phyloP scores from a whole-genome alignment of 1,140 invertebrate genomes.

The Drosophila oshimai region DNA sequence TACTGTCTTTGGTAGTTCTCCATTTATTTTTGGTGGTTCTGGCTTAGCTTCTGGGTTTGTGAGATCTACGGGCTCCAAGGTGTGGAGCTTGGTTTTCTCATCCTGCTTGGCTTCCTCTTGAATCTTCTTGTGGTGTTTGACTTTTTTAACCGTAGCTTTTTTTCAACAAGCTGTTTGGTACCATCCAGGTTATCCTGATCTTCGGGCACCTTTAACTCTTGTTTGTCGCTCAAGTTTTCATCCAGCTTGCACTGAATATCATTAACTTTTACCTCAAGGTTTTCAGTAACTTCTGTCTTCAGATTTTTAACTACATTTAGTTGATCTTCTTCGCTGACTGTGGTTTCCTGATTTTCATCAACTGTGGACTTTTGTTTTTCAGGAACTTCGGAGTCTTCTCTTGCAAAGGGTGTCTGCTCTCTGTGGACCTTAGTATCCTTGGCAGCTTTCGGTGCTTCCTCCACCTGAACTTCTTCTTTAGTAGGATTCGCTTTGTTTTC shows the following conservation, averaged over 20 bases:
- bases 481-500: background rate
- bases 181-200: background rate
- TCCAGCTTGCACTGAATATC: no score
- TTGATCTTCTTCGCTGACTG: background rate
- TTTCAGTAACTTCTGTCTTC: background rate
- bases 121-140: background rate
- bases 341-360: background rate
- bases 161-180: background rate
- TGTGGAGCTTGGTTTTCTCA: background rate
- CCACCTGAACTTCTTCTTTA: background rate
- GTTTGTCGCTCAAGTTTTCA: background rate
- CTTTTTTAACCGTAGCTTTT: background rate
- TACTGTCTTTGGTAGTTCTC: background rate
- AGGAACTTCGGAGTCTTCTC: background rate
- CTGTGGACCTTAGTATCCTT: background rate
- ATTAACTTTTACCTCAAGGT: background rate
- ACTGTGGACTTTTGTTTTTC: background rate
- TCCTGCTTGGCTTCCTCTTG: background rate
- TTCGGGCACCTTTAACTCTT: background rate
- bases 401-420: slow-evolving; percentile 21
- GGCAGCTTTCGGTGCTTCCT: background rate
- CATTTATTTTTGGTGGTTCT: background rate
- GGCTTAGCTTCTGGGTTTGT: background rate
- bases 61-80: background rate
- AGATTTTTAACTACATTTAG: no score